Evolutionary conservation across 1,140 invertebrate species (phyloP).

Genomic region (Microplitis mediator): DNA sequence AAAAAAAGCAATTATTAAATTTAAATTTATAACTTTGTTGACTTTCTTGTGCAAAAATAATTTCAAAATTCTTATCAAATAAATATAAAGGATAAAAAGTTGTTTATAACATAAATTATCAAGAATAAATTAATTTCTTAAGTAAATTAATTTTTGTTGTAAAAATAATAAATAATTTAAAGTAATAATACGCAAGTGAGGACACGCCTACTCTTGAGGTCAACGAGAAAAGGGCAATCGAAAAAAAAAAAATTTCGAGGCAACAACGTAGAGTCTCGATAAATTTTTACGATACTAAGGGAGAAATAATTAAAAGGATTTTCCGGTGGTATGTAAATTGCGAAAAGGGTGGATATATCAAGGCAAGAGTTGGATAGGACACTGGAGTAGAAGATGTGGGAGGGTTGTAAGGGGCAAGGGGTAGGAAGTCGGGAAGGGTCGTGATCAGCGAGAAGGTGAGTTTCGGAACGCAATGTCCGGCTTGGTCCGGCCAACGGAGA

Average conservation of each 20-base stretch:
- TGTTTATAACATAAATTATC: no score
- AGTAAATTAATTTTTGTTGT: no score
- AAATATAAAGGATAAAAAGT: no score
- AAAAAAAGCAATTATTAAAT: no score
- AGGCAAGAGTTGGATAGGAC: slow-evolving; percentile 18
- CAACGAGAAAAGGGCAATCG: not conserved
- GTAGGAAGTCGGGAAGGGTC: slow-evolving; percentile 33
- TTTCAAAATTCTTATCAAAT: no score
- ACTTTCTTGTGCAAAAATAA: no score
- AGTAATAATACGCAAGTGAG: not conserved
- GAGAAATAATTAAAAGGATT: slow-evolving; percentile 37
- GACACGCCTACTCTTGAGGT: not conserved
- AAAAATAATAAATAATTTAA: not conserved
- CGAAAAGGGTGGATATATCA: slow-evolving; percentile 26
- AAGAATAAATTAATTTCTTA: no score
- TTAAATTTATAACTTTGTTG: no score
- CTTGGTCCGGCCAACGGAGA: slow-evolving; percentile 60
- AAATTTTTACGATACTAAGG: slow-evolving; percentile 27
- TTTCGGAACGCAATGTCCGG: slow-evolving; percentile 60
- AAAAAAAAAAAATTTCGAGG: not conserved
- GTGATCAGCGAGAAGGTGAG: slow-evolving; percentile 44
- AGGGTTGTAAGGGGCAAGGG: not conserved
- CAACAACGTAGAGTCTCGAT: slow-evolving; percentile 20
- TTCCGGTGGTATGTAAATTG: slow-evolving; percentile 32
- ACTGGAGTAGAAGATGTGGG: slow-evolving; percentile 13